A percentile compares a stretch with the other conserved stretches of the same genome.
Conservation (phyloP, 2,113 vertebrate genomes). For the Castor canadensis region DNA sequence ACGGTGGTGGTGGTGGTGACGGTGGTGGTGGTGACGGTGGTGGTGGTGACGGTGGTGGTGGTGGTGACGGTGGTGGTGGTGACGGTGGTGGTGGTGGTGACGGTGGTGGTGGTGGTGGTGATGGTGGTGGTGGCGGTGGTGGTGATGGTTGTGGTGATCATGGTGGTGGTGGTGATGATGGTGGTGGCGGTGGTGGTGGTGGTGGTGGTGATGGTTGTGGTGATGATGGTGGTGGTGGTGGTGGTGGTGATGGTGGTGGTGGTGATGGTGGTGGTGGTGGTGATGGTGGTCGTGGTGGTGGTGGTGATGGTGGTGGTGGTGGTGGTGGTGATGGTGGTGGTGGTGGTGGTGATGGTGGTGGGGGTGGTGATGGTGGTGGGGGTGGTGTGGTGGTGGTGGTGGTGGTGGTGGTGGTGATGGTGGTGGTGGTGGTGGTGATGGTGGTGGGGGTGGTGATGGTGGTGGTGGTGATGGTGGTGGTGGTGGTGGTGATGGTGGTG, state of each 20-base stretch:
- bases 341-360: neutral
- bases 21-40: neutral
- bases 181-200: neutral
- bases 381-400: neutral
- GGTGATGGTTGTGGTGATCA: neutral
- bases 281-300: neutral
- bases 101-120: neutral
- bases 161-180: neutral
- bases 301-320: accelerated
- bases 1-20: neutral
- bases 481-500: neutral
- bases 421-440: neutral
- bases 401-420: neutral
- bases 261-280: neutral
- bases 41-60: accelerated
- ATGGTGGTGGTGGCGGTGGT: neutral
- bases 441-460: too few species aligned
- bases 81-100: neutral
- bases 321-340: neutral
- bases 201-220: too few species aligned
- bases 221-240: neutral
- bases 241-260: neutral
- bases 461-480: neutral
- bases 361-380: neutral
- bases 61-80: neutral